Conservation (phyloP, 2,113 vertebrate genomes). For the Petaurus breviceps region DNA sequence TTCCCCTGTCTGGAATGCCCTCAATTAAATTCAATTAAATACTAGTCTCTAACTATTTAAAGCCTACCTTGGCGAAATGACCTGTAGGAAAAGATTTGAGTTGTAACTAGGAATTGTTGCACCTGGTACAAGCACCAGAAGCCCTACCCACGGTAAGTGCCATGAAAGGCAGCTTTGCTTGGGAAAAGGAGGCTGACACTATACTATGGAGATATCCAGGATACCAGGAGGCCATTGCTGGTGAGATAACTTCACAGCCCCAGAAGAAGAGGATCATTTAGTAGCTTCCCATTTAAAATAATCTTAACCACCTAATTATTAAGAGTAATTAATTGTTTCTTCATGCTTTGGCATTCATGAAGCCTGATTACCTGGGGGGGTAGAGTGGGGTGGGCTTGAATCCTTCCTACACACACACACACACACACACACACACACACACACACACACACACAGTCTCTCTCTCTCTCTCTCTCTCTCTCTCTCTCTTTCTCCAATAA, state of each 20-base stretch:
- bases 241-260: background rate
- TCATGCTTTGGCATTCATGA: background rate
- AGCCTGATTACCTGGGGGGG: background rate
- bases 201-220: background rate
- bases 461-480: too few relatives aligned
- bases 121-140: background rate
- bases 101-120: background rate
- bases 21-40: background rate
- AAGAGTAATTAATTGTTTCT: background rate
- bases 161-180: background rate
- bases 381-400: too few relatives aligned
- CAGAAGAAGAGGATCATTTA: background rate
- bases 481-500: too few relatives aligned
- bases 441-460: too few relatives aligned
- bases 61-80: background rate
- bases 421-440: too few relatives aligned
- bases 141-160: background rate
- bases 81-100: background rate
- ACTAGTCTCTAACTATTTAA: background rate
- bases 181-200: background rate
- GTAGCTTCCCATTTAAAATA: background rate
- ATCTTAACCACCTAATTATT: background rate
- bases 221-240: background rate
- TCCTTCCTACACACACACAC: too few relatives aligned
- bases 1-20: background rate